Evolutionary conservation across 2,797 vertebrate species (phyloP).

Genomic region (Tympanoctomys barrerae): DNA sequence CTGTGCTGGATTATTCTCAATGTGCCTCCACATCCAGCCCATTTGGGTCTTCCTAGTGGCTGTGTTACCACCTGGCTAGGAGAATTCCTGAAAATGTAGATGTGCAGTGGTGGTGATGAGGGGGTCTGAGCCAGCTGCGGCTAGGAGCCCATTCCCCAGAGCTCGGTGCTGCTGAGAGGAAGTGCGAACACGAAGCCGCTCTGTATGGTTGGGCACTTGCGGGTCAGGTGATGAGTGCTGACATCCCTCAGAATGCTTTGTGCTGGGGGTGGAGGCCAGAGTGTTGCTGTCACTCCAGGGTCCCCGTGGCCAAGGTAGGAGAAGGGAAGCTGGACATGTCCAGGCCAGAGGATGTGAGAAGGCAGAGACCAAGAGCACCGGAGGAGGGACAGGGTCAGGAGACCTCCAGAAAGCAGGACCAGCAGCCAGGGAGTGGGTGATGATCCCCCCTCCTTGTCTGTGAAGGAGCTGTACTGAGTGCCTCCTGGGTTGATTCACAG

Average conservation of each 20-base stretch:
- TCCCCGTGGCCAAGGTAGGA: not conserved
- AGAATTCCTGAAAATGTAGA: not conserved
- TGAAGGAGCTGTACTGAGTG: not conserved
- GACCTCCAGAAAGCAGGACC: not conserved
- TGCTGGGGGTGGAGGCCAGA: not conserved
- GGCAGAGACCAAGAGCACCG: not conserved
- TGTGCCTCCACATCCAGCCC: not conserved
- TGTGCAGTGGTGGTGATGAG: not conserved
- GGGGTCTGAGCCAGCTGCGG: not conserved
- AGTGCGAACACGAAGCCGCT: accelerated
- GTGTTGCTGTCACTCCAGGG: not conserved
- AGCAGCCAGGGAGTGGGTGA: not conserved
- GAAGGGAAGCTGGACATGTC: not conserved
- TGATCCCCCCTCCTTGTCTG: not conserved
- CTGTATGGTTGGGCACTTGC: not conserved
- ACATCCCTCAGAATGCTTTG: not conserved
- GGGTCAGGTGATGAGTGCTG: not conserved
- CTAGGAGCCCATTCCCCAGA: not conserved
- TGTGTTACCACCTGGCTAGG: not conserved
- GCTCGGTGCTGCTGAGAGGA: too few species aligned
- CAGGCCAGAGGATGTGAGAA: not conserved
- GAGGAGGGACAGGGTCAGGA: not conserved
- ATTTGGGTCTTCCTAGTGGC: not conserved
- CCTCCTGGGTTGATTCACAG: not conserved
- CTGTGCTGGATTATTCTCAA: not conserved